Base-by-base conservation (phyloP, 2,113 vertebrate species). In the Pavo muticus region DNA sequence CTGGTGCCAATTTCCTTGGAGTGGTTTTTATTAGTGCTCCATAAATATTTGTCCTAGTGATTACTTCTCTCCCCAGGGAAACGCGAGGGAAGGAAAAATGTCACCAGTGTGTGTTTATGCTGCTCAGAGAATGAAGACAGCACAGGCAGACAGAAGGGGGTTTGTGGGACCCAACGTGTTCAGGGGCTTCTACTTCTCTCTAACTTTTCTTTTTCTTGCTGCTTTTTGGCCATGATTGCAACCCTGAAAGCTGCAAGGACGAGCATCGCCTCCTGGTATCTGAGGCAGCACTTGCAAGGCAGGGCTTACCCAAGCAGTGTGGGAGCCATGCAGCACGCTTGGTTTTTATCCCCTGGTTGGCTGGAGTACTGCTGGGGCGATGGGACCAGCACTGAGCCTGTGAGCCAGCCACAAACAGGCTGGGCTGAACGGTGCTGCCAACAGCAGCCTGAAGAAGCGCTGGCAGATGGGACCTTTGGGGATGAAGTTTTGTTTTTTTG, bases 21-120 rank as follows among this genome's bases (percentile, higher is more conserved):
- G 40, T 5, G 6, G 10, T 0, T 70, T 83, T 54, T 16, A 18
- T 35, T 18, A 24, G 18, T 14, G 75, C 57, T 87, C 25, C 14
- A 44, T 68, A 79, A 75, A 30, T 4, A 68, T 16, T 61, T 35
- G 3, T 23, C 14, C 0, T 0, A 14, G 14, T 2, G 3, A 44
- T 20, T 17, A 32, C 13, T 47, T 48, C 71, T 45, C 16, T 21
- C 84, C n/a, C 45, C 0, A 4, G 9, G 37, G 30, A 67, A 60
- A 85, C 1, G 21, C 0, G 10, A 4, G n/a, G 35, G 52, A 64
- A 76, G 4, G 25, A 29, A 39, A 70, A 35, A 5, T 10, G 1
- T 29, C 57, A 56, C 30, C 0, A 8, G 4, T 9, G n/a, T 50
- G 37, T n/a, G n/a, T n/a, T 14, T 21, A 27, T 20, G 44, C 30